Conservation (phyloP, 2,113 vertebrate genomes). For the Crotalus tigris region DNA sequence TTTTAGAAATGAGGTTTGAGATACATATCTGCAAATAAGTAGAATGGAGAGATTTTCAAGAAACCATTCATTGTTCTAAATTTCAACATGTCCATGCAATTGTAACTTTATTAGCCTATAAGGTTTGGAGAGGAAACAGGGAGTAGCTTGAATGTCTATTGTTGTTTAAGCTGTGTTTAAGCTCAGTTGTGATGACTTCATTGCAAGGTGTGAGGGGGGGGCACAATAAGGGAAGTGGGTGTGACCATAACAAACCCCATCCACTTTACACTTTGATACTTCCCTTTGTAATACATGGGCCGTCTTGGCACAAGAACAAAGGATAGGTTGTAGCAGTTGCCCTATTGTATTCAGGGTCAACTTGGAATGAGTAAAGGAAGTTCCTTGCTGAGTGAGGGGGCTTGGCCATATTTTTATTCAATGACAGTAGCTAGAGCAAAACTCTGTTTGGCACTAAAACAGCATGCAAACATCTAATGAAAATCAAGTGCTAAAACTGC, state of each 20-base stretch:
- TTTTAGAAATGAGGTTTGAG: not conserved
- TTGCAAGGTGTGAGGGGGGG: not conserved
- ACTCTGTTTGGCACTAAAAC: not conserved
- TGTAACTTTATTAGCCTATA: not conserved
- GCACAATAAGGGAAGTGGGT: not conserved
- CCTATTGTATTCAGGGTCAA: not conserved
- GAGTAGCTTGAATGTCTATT: not conserved
- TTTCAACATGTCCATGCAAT: not conserved
- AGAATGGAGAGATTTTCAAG: not conserved
- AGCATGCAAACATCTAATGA: not conserved
- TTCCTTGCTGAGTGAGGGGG: conserved; percentile 5
- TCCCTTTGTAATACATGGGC: not conserved
- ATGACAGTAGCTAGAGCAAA: not conserved
- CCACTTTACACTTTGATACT: not conserved
- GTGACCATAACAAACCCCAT: not conserved
- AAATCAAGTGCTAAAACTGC: not conserved
- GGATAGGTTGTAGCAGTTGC: not conserved
- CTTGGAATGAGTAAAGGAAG: conserved; percentile 10
- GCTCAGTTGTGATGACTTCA: not conserved
- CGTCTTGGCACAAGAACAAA: not conserved
- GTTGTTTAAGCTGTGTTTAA: not conserved
- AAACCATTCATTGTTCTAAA: not conserved
- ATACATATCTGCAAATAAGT: not conserved
- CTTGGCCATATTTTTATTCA: not conserved
- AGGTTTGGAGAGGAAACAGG: not conserved